Evolutionary conservation across 2,888 invertebrate genomes (phyloP), one percentile per base, ranked within the genome.

Genomic region (Eucriotettix oculatus): DNA sequence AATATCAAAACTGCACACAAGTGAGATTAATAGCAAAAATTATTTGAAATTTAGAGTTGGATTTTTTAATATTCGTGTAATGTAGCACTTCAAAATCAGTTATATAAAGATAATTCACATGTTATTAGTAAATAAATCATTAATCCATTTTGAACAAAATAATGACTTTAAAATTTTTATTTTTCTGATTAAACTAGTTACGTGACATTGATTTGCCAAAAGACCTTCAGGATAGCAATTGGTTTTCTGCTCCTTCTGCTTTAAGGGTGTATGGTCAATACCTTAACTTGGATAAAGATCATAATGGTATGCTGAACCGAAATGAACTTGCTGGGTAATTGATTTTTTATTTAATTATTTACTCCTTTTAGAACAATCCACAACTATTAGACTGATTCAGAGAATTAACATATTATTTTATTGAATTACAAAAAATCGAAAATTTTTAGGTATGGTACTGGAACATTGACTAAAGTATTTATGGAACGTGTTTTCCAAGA

Each of bases 271-370:
- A 97, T 71, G 92, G 93, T 0, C 92, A 93, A 72, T 98, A 95
- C 72, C 79, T 97, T 52, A 92, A 92, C 73, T 76, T 98, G 63
- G 98, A 98, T 71, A 82, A 87, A 64, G 93, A 97, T 73, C 92
- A 92, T 68, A 97, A 97, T 72, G 94, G 97, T 40, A 92, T 97
- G 93, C 79, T 98, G 1, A 94, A 89, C 70, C 88, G 91, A 71
- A 82, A 86, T 60, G 97, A 97, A 73, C 75, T 97, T 56, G 85
- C 89, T 9, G 87, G 87, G 83, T 91, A 10, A 52, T 10, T 17
- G 54, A 58, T 60, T 54, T 57, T 57, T 59, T 52, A 57, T 16
- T 60, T 5, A 29, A 29, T 29, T 29, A 7, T 29, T 29, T 5
- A 29, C 29, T 42, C 10, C 5, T 12, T 17, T 53, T 10, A 10